Base-by-base conservation (phyloP, 2,888 invertebrate species). In the Pristionchus fissidentatus region DNA sequence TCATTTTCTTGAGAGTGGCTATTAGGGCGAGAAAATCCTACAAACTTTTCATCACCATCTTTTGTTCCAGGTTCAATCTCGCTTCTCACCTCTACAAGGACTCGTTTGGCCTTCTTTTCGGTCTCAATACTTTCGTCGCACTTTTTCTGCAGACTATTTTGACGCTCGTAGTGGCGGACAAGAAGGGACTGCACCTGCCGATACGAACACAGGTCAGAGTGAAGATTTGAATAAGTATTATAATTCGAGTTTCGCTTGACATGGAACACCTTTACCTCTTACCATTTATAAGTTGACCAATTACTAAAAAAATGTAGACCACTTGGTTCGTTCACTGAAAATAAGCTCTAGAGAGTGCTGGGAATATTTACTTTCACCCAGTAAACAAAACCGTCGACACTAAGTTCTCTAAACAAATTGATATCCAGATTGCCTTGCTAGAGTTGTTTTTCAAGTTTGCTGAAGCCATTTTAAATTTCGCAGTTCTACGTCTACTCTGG, bases 81-180 rank as follows among this genome's bases (percentile, higher is more conserved):
- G 97, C 97, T 0, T 95, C 95, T 86, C 94, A 95, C 86, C 94
- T 97, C 84, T 94, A 95, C 83, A 95, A 96, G 89, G 96, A 97
- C 82, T 96, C 96, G 92, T 97, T 96, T 92, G 97, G 96, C 0
- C 94, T 97, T 4, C 95, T 97, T 87, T 97, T 97, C 93, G 97
- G 97, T 4, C 94, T 97, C 88, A 97, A 97, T 93, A 96, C 96
- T 0, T 95, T 97, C 84, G 86, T 96, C 0, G 96, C 96, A 4
- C 94, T 97, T 4, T 92, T 95, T 0, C 92, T 96, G 0, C 97
- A 97, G 93, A 95, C 96, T 0, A 92, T 96, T 49, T 93, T 97
- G 52, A 97, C 96, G 0, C 90, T 95, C 0, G 92, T 95, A 15
- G 95, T 96, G 19, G 49, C 49, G 49, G 49, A 49, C 5, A 94